A percentile compares a stretch with the other conserved stretches of the same genome.
These are phyloP conservation scores for Periophthalmus modestus DNA, from an alignment of 2,113 vertebrate genomes.

Conservation along the genomic window DNA sequence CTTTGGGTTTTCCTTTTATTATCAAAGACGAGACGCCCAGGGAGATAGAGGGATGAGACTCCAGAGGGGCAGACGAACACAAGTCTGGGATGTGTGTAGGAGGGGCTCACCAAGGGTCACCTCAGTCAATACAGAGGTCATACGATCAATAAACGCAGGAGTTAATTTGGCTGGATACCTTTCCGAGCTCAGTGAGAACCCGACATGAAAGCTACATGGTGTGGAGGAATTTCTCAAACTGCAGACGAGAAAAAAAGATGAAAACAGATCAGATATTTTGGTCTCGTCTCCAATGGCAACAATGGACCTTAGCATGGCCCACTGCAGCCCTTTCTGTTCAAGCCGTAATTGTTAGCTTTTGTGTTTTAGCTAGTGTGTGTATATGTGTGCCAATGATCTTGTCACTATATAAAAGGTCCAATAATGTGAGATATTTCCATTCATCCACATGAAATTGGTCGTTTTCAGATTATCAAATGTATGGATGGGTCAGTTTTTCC, in stretches of 20 bases:
- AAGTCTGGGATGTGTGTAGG: constrained; percentile 25
- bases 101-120: constrained; percentile 22
- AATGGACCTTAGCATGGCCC: neutral
- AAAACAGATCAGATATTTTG: neutral
- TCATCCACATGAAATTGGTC: neutral
- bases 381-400: neutral
- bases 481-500: too few species aligned
- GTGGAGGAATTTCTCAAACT: constrained; percentile 40
- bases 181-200: constrained; percentile 28
- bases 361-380: too few species aligned
- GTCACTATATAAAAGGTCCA: neutral
- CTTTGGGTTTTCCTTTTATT: constrained; percentile 43
- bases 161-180: constrained; percentile 31
- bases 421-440: neutral
- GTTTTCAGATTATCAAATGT: too few species aligned
- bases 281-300: neutral
- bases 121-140: constrained; percentile 64
- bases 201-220: constrained; percentile 9
- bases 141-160: constrained; percentile 45
- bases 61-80: constrained; percentile 39
- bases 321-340: too few species aligned
- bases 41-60: constrained; percentile 42
- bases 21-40: constrained; percentile 35
- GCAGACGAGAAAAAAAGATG: neutral
- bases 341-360: too few species aligned